Base-by-base conservation (phyloP, 2,113 vertebrate genomes). In the Antigone vipio region DNA sequence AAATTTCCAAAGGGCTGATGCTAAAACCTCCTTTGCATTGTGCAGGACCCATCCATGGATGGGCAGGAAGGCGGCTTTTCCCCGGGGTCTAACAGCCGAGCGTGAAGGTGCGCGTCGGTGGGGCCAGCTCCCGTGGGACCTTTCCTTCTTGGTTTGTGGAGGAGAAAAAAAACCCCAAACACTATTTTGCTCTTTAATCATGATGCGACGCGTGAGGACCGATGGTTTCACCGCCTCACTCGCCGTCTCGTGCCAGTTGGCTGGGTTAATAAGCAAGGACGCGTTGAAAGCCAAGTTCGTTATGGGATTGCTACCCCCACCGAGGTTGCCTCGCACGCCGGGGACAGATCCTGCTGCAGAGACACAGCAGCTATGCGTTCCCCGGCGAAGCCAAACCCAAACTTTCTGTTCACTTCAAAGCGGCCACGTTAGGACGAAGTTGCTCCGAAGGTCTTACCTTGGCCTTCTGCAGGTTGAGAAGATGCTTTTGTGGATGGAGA, bases 201-300 rank as follows among this genome's bases (percentile, higher is more conserved):
- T 1, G 12, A 12, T 23, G 38, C 24, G 23, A 17, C 4, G 2
- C 1, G 1, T 21, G 68, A 73, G 38, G 56, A 15, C 11, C 11
- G 10, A n/a, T 5, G 15, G 15, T 53, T 84, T 52, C 19, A 40
- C 23, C 7, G 1, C 44, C 45, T 59, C 26, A 18, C 56, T 9
- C 11, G 3, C 34, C 2, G 1, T 49, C n/a, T 44, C 20, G 3
- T 6, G 35, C 9, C 7, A 2, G 15, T 19, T 52, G 21, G 16
- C 20, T 32, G 15, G 44, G 45, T n/a, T 38, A 11, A 6, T 18
- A 32, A 29, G 40, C 3, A 11, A 42, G 24, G 52, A 23, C 6
- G 4, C 2, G 35, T 18, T 45, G 53, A 6, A 45, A 75, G 32
- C 40, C 17, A 15, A 32, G 40, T 45, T 58, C 1, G 13, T n/a